These are phyloP conservation scores for Fopius arisanus DNA, from an alignment of 1,140 invertebrate species.

Conservation along the genomic window DNA sequence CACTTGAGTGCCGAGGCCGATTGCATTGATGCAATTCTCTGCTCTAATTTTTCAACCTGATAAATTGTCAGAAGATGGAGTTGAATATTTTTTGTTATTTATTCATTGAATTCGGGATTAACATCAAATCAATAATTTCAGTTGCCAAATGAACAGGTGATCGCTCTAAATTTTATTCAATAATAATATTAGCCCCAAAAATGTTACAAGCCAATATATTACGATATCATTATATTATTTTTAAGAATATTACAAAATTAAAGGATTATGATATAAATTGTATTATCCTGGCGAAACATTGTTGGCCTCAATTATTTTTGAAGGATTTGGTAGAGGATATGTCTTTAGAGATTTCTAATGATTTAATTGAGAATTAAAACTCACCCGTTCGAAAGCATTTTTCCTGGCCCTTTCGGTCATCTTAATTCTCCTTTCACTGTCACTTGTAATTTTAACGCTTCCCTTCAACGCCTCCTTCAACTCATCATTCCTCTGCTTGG, in stretches of 20 bases:
- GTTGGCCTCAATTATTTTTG: too few relatives aligned
- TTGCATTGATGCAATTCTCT: constrained; percentile 73
- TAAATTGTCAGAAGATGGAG: constrained; percentile 36
- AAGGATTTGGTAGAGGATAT: too few relatives aligned
- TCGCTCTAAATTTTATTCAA: too few relatives aligned
- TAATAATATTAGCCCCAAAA: too few relatives aligned
- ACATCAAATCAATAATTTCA: too few relatives aligned
- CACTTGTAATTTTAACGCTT: constrained; percentile 71
- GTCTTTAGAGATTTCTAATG: too few relatives aligned
- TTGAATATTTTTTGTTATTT: not conserved
- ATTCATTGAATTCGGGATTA: not conserved
- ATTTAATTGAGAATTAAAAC: constrained; percentile 19
- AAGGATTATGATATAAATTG: too few relatives aligned
- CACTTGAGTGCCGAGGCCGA: constrained; percentile 73
- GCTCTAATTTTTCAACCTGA: constrained; percentile 78
- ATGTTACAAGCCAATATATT: too few relatives aligned
- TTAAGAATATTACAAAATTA: too few relatives aligned
- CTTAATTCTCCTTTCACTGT: constrained; percentile 71
- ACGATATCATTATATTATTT: too few relatives aligned
- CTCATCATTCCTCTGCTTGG: constrained; percentile 46
- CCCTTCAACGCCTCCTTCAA: constrained; percentile 67
- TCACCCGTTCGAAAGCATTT: constrained; percentile 72
- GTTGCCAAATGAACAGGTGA: too few relatives aligned
- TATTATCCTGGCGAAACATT: too few relatives aligned
- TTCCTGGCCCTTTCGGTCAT: constrained; percentile 69